These are phyloP conservation scores for Xenopus borealis DNA, from an alignment of 2,113 vertebrate species.

Conservation along the genomic window DNA sequence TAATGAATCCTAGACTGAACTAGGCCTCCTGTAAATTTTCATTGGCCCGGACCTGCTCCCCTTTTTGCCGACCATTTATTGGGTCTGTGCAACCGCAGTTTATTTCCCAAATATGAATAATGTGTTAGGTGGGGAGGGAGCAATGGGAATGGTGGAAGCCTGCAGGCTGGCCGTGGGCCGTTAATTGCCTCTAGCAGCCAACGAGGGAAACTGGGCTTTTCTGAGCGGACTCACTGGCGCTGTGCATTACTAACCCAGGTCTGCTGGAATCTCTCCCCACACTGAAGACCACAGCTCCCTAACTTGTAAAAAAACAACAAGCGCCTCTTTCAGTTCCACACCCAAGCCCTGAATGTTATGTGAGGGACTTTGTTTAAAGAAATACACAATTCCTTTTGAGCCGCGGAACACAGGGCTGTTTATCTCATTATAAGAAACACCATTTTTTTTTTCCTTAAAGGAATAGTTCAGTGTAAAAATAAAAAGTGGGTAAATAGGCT, in stretches of 20 bases:
- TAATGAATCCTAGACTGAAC: conserved; percentile 4
- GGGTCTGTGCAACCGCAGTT: conserved; percentile 10
- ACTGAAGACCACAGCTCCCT: conserved; percentile 20
- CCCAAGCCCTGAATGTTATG: background rate
- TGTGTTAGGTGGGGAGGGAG: background rate
- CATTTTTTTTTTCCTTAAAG: too few species aligned
- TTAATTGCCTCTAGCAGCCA: conserved; percentile 25
- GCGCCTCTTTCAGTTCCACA: conserved; percentile 4
- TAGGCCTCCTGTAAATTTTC: background rate
- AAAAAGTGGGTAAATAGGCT: too few species aligned
- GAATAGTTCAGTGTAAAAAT: too few species aligned
- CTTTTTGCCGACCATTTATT: background rate
- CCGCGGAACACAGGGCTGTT: background rate
- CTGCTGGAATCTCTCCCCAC: conserved; percentile 18
- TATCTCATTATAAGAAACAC: background rate
- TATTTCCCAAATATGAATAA: conserved; percentile 20
- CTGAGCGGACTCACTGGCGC: background rate
- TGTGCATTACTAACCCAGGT: conserved; percentile 14
- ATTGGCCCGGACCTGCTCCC: background rate
- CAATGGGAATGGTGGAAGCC: background rate
- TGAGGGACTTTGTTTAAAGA: conserved; percentile 23
- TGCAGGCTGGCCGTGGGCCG: background rate
- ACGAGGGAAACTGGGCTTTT: background rate
- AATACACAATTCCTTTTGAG: conserved; percentile 27
- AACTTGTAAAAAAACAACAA: conserved; percentile 7